Base-by-base conservation (phyloP, 2,113 vertebrate species). In the Pyxicephalus adspersus region DNA sequence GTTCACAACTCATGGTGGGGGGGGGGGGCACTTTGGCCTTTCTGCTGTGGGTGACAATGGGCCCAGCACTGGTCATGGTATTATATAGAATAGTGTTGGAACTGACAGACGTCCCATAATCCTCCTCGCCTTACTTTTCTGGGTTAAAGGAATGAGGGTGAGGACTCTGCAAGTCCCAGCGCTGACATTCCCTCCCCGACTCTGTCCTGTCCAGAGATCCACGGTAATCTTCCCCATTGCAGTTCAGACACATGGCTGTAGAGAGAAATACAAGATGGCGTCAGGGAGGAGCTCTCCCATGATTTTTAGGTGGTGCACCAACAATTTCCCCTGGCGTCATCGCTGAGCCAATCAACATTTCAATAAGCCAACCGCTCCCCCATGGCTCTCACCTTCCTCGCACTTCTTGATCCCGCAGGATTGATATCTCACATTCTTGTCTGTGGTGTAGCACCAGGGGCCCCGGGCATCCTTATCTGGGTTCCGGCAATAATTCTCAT, bases 401-500 rank as follows among this genome's bases (percentile, higher is more conserved):
- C 96, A 97, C 83, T 94, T 94, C 64, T 95, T 94, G 85, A 98
- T 96, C 80, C 92, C 92, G 0, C 98, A 99, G 86, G 89, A 93
- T 87, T 98, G 95, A 57, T 94, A 95, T 50, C 97, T 94, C 66
- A 91, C 55, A 0, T 90, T 86, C 0, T 92, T 91, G 85, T 98
- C 92, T 0, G 87, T 85, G 0, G 98, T 99, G 86, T 99, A 99
- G 83, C 98, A 99, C 97, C 98, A 99, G 0, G 97, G 98, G 15
- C 98, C 98, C 6, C 90, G 87, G 0, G 87, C 84, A 84, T 99
- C 97, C 1, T 61, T 85, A 7, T 99, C 96, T 0, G 97, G 98
- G 80, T 99, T 99, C 72, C 97, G 94, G 87, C 97, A 99, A 88
- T 94, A 98, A 85, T 97, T 98, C 79, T 96, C 85, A 88, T 98